Evolutionary conservation across 2,888 invertebrate genomes (phyloP).

Genomic region (Watsonalla cultraria): DNA sequence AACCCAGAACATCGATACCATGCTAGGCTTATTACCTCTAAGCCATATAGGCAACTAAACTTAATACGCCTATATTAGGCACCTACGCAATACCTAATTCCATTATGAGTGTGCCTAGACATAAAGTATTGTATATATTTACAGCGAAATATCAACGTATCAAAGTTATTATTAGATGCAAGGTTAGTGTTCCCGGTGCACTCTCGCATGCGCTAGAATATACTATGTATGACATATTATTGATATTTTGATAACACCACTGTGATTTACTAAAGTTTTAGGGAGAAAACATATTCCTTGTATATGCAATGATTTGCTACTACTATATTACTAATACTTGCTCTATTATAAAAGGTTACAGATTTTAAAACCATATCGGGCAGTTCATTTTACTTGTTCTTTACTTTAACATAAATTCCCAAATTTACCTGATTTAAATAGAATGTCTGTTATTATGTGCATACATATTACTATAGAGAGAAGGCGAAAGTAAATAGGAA

Average conservation of each 20-base stretch:
- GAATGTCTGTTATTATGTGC: not conserved
- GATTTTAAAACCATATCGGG: too few species aligned
- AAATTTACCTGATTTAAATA: not conserved
- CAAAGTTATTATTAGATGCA: slow-evolving; percentile 69
- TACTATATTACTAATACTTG: too few species aligned
- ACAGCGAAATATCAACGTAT: slow-evolving; percentile 59
- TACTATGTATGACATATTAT: not conserved
- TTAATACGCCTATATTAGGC: too few species aligned
- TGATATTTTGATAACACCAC: not conserved
- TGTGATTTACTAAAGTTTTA: not conserved
- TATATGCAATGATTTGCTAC: too few species aligned
- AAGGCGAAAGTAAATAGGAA: too few species aligned
- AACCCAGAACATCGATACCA: too few species aligned
- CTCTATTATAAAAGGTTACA: too few species aligned
- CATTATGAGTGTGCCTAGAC: slow-evolving; percentile 26
- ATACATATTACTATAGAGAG: too few species aligned
- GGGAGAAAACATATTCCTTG: not conserved
- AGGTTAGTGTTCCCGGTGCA: slow-evolving; percentile 65
- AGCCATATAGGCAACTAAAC: too few species aligned
- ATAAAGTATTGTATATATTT: slow-evolving; percentile 38
- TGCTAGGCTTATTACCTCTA: too few species aligned
- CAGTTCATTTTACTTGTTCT: too few species aligned
- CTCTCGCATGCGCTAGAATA: slow-evolving; percentile 33
- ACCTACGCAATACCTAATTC: too few species aligned
- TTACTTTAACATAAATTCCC: not conserved